Conservation (phyloP, 2,888 invertebrate species). For the Diaphora mendica region DNA sequence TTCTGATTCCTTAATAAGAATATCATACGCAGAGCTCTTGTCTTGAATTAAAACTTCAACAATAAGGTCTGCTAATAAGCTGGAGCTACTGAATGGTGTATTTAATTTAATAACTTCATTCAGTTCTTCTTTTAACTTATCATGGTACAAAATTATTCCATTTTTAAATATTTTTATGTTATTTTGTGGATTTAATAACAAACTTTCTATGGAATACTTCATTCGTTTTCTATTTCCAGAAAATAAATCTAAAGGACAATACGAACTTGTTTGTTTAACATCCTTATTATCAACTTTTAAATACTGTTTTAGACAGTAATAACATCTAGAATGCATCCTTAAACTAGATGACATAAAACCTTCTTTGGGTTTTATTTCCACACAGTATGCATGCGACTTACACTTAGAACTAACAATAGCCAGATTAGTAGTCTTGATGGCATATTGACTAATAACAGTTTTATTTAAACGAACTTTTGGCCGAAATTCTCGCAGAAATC, state of each 20-base stretch:
- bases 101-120: constrained; percentile 50
- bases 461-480: constrained; percentile 77
- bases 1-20: constrained; percentile 34
- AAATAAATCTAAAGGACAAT: constrained; percentile 91
- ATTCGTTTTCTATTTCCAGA: constrained; percentile 87
- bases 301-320: constrained; percentile 87
- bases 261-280: constrained; percentile 84
- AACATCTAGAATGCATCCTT: constrained; percentile 76
- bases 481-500: constrained; percentile 62
- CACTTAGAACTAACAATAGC: constrained; percentile 58
- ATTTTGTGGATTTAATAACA: constrained; percentile 88
- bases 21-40: constrained; percentile 19
- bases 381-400: constrained; percentile 70
- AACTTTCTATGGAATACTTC: constrained; percentile 80
- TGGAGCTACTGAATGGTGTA: constrained; percentile 54
- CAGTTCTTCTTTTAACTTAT: constrained; percentile 57
- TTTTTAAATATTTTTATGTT: constrained; percentile 88
- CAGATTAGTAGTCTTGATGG: constrained; percentile 81
- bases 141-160: constrained; percentile 64
- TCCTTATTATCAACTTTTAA: constrained; percentile 83
- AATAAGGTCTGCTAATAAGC: constrained; percentile 70
- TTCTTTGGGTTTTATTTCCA: constrained; percentile 90
- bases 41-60: constrained; percentile 63
- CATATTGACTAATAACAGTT: constrained; percentile 72
- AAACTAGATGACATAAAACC: constrained; percentile 83